These are phyloP conservation scores for Drosophila sordidula DNA, from an alignment of 2,888 invertebrate genomes.

Conservation along the genomic window DNA sequence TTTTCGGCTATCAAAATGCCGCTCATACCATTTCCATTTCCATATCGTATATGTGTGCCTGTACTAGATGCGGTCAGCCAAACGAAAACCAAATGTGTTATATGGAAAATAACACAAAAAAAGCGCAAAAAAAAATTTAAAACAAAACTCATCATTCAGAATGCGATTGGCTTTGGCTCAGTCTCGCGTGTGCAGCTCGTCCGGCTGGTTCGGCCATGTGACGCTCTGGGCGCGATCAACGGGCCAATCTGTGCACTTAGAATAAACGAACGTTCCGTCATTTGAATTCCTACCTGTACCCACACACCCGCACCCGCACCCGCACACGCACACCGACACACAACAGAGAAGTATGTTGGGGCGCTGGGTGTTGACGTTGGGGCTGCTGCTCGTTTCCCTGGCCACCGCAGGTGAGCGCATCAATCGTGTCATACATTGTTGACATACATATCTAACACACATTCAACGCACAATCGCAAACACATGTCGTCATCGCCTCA, in stretches of 20 bases:
- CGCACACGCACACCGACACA: constrained; percentile 1
- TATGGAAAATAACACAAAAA: constrained; percentile 41
- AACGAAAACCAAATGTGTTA: constrained; percentile 57
- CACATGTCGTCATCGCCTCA: constrained; percentile 52
- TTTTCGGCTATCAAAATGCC: constrained; percentile 62
- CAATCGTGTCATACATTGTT: constrained; percentile 41
- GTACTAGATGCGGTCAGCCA: constrained; percentile 45
- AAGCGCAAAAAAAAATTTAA: constrained; percentile 20
- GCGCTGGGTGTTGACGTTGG: constrained; percentile 46
- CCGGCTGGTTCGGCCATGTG: constrained; percentile 56
- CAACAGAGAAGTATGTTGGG: constrained; percentile 23
- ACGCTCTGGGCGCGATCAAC: constrained; percentile 40
- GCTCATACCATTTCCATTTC: constrained; percentile 44
- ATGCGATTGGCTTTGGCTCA: constrained; percentile 61
- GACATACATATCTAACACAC: constrained; percentile 60
- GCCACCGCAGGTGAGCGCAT: constrained; percentile 59
- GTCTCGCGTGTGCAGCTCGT: constrained; percentile 71
- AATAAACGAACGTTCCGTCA: constrained; percentile 6
- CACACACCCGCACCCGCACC: not conserved
- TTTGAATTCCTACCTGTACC: constrained; percentile 28
- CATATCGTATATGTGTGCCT: constrained; percentile 24
- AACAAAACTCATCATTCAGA: constrained; percentile 54
- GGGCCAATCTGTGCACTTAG: constrained; percentile 31
- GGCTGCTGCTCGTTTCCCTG: constrained; percentile 59
- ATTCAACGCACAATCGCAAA: constrained; percentile 3